phyloP scores from a whole-genome alignment of 2,797 vertebrate species.

The Cossypha niveicapilla region DNA sequence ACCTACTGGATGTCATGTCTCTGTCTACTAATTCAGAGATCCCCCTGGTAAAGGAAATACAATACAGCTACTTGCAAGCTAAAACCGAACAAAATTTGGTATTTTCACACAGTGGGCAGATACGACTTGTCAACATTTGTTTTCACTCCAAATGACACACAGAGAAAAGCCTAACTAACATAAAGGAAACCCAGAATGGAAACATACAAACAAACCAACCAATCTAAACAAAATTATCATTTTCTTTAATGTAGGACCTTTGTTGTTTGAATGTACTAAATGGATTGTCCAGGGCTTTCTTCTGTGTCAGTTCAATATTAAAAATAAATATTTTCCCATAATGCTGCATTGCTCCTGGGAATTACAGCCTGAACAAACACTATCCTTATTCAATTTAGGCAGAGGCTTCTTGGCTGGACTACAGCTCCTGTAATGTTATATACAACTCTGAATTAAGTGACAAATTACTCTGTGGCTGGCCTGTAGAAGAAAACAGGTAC shows the following conservation, averaged over 20 bases:
- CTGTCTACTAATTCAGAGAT: conserved; percentile 17
- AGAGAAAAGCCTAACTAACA: background rate
- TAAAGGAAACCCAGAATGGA: background rate
- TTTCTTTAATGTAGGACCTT: background rate
- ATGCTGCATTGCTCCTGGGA: conserved; percentile 26
- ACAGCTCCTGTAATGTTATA: conserved; percentile 36
- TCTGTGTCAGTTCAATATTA: conserved; percentile 4
- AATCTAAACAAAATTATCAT: background rate
- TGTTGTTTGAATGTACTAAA: background rate
- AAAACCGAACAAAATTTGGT: conserved; percentile 27
- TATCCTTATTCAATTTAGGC: background rate
- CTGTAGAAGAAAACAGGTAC: conserved; percentile 29
- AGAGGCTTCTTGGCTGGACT: conserved; percentile 28
- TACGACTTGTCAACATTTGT: conserved; percentile 8
- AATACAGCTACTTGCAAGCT: conserved; percentile 39
- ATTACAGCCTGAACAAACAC: background rate
- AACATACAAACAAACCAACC: background rate
- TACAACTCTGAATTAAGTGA: conserved; percentile 23
- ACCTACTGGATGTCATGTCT: conserved; percentile 32
- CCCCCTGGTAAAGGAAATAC: conserved; percentile 7
- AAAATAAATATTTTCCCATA: conserved; percentile 47
- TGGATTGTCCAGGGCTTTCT: background rate
- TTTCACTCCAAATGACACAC: background rate
- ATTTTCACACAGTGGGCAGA: conserved; percentile 45
- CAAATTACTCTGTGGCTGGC: conserved; percentile 17